A percentile compares a stretch with the other conserved stretches of the same genome.
Conservation (phyloP, 2,113 vertebrate genomes). For the Nesoenas mayeri region DNA sequence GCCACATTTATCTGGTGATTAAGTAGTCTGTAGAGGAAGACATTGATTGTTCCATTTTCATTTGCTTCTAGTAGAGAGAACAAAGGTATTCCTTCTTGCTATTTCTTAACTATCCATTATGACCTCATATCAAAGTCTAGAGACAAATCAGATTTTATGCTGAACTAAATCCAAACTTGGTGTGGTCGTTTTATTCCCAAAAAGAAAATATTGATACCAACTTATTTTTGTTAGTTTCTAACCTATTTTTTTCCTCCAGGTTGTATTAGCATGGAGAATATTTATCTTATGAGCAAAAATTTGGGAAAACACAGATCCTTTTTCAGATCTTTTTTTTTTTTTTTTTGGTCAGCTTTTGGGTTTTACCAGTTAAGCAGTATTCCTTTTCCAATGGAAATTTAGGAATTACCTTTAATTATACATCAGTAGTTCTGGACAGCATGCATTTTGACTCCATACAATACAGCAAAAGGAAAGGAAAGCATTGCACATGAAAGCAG, state of each 20-base stretch:
- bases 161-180: neutral
- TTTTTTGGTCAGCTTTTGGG: neutral
- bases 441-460: neutral
- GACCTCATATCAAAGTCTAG: neutral
- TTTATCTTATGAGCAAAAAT: neutral
- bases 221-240: neutral
- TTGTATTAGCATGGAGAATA: neutral
- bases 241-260: neutral
- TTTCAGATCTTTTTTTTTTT: neutral
- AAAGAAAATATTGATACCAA: neutral
- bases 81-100: neutral
- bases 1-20: neutral
- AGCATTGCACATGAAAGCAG: neutral
- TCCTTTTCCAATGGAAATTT: neutral
- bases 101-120: neutral
- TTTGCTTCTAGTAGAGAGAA: neutral
- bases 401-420: neutral
- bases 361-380: neutral
- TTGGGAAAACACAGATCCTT: neutral
- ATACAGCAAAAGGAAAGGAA: neutral
- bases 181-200: neutral
- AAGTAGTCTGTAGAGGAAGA: neutral
- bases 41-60: neutral
- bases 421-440: neutral
- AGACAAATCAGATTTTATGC: neutral